Conservation (phyloP, 2,113 vertebrate genomes). For the Garra rufa region DNA sequence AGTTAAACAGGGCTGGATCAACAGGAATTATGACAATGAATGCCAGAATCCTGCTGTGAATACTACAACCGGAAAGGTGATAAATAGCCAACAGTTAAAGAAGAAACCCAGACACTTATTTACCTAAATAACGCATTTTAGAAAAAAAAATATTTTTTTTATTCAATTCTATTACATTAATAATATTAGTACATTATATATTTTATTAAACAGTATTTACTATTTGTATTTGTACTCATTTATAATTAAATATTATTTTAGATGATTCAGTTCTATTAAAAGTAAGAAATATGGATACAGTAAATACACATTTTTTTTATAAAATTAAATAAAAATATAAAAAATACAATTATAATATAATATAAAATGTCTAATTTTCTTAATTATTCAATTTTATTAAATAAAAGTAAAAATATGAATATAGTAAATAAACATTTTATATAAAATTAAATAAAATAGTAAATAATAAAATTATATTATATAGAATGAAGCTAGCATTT, state of each 20-base stretch:
- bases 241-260: neutral
- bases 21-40: constrained; percentile 18
- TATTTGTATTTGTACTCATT: neutral
- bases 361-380: neutral
- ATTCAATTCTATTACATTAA: neutral
- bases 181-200: neutral
- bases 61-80: neutral
- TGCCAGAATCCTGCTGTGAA: neutral
- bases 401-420: too few species aligned
- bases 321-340: neutral
- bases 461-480: neutral
- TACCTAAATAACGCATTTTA: neutral
- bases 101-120: neutral
- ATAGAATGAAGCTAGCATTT: neutral
- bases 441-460: neutral
- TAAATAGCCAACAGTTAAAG: neutral
- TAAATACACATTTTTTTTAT: too few species aligned
- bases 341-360: too few species aligned
- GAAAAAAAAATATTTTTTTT: neutral
- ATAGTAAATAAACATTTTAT: neutral
- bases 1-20: constrained; percentile 29
- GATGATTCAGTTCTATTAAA: too few species aligned
- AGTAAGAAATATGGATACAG: too few species aligned
- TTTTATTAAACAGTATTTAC: neutral
- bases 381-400: neutral